Percentiles rank a stretch among this genome's conserved stretches.
Conservation (phyloP, 1,140 invertebrate genomes). For the Conopomorpha cramerella region DNA sequence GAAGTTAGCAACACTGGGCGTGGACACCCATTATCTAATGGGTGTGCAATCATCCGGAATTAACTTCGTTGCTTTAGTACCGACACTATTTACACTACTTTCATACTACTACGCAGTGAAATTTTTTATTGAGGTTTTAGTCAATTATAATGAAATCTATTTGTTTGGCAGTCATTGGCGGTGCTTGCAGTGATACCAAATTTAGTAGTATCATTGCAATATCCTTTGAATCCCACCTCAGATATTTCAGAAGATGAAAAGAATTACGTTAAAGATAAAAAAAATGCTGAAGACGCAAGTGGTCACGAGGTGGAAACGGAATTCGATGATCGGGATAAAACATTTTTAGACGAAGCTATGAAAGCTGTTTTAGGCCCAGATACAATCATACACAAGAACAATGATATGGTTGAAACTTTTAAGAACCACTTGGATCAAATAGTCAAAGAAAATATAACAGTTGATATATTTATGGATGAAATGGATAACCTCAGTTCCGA, state of each 20-base stretch:
- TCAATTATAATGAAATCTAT: too few relatives aligned
- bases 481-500: constrained; percentile 48
- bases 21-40: too few relatives aligned
- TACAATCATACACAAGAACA: constrained; percentile 22
- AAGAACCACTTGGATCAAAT: constrained; percentile 33
- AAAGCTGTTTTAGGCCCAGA: constrained; percentile 34
- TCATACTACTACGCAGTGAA: too few relatives aligned
- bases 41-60: too few relatives aligned
- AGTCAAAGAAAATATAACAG: constrained; percentile 28
- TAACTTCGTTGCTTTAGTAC: too few relatives aligned
- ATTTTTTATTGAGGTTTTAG: too few relatives aligned
- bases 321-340: constrained; percentile 27
- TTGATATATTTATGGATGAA: constrained; percentile 37
- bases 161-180: too few relatives aligned
- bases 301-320: constrained; percentile 36
- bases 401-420: constrained; percentile 26
- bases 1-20: too few relatives aligned
- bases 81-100: too few relatives aligned
- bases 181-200: too few relatives aligned
- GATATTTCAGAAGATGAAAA: constrained; percentile 47
- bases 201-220: constrained; percentile 23
- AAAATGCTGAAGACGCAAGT: constrained; percentile 38
- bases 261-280: constrained; percentile 20
- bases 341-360: constrained; percentile 41
- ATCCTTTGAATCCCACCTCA: constrained; percentile 29